Evolutionary conservation across 2,888 invertebrate genomes (phyloP).

Genomic region (Petrophora chlorosata): DNA sequence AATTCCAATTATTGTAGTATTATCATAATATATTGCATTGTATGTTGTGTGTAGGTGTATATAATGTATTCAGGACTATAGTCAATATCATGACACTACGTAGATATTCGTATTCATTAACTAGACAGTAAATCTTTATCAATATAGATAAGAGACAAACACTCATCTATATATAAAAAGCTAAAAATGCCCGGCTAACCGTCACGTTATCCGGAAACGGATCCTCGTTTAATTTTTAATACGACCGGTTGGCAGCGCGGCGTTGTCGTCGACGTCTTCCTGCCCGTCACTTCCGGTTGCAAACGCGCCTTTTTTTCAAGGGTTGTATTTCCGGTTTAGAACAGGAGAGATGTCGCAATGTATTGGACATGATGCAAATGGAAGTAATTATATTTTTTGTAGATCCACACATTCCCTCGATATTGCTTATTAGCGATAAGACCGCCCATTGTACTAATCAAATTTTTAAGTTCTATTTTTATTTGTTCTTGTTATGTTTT

Average conservation of each 20-base stretch:
- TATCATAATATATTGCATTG: no score
- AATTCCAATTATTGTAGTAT: no score
- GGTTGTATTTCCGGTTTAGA: slow-evolving; percentile 77
- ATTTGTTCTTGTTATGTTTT: no score
- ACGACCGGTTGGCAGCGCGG: slow-evolving; percentile 67
- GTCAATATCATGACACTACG: no score
- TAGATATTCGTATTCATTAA: no score
- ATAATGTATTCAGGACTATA: no score
- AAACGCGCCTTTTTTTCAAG: slow-evolving; percentile 70
- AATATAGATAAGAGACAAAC: slow-evolving; percentile 1
- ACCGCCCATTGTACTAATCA: no score
- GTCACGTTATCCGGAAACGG: slow-evolving; percentile 76
- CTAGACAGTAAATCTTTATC: no score
- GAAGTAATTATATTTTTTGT: neutral
- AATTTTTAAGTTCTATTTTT: no score
- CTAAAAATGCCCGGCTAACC: slow-evolving; percentile 47
- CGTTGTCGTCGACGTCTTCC: slow-evolving; percentile 79
- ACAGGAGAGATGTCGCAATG: slow-evolving; percentile 50
- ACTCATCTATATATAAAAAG: slow-evolving; percentile 11
- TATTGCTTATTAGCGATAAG: neutral
- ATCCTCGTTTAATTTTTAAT: slow-evolving; percentile 81
- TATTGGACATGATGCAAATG: slow-evolving; percentile 11
- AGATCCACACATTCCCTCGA: neutral
- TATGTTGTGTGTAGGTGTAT: no score
- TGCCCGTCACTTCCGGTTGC: slow-evolving; percentile 76